phyloP scores from a whole-genome alignment of 1,140 invertebrate genomes.

The Cotesia glomerata region DNA sequence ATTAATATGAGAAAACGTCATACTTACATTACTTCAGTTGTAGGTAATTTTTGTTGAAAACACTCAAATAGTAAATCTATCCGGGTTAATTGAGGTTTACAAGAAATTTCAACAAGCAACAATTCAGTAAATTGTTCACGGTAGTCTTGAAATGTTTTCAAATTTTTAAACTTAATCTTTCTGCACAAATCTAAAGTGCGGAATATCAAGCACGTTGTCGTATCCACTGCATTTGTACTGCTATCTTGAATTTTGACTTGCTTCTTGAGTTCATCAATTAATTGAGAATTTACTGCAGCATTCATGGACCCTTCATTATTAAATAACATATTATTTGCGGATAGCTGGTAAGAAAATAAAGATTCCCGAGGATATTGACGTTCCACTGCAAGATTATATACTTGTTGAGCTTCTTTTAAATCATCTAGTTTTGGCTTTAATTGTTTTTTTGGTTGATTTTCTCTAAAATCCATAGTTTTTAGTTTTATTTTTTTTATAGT shows the following conservation, averaged over 20 bases:
- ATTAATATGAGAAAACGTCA: neutral
- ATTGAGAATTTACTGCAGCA: too few relatives aligned
- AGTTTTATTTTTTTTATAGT: neutral
- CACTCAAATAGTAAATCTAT: neutral
- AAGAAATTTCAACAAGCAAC: neutral
- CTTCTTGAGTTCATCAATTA: too few relatives aligned
- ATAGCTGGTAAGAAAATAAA: neutral
- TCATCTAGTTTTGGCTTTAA: neutral
- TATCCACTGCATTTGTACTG: neutral
- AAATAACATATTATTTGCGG: neutral
- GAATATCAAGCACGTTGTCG: neutral
- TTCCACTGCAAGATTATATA: neutral
- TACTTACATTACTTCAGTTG: neutral
- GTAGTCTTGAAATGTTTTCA: neutral
- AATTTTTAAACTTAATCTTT: too few relatives aligned
- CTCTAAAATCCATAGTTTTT: neutral
- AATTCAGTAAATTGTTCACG: neutral
- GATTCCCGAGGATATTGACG: neutral
- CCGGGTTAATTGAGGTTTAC: neutral
- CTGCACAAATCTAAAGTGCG: too few relatives aligned
- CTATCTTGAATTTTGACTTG: neutral
- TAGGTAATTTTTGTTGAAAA: neutral
- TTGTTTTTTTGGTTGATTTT: neutral
- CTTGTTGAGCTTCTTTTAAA: neutral
- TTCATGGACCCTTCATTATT: neutral